Conservation (phyloP, 53 echinoderm and acorn worm species). For the Crossaster papposus region DNA sequence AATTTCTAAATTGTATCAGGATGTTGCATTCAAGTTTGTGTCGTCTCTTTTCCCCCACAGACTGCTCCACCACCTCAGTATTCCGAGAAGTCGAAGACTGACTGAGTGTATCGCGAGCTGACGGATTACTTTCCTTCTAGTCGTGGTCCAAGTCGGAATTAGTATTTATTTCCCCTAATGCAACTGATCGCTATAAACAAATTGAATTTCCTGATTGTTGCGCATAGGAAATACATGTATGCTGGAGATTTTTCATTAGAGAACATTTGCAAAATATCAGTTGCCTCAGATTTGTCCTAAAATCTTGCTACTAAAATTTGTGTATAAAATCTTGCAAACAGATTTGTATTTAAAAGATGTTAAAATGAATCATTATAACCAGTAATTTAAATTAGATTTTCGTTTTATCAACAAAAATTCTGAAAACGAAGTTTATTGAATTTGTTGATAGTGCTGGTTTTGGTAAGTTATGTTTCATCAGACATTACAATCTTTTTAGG, state of each 20-base stretch:
- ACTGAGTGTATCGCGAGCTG: not conserved
- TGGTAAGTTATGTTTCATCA: too few relatives aligned
- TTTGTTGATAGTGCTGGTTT: not conserved
- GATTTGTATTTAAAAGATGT: not conserved
- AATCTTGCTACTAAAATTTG: too few relatives aligned
- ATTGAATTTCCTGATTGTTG: too few relatives aligned
- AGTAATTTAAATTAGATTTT: not conserved
- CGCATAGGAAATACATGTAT: too few relatives aligned
- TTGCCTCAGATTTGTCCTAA: too few relatives aligned
- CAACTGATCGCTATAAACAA: too few relatives aligned
- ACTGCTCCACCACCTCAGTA: constrained; percentile 47
- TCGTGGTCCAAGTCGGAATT: not conserved
- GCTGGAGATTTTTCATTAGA: too few relatives aligned
- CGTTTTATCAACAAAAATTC: not conserved
- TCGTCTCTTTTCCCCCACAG: not conserved
- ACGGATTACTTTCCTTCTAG: not conserved
- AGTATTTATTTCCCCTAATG: too few relatives aligned
- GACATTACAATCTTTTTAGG: too few relatives aligned
- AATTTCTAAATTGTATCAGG: too few relatives aligned
- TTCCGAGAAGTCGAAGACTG: constrained; percentile 35
- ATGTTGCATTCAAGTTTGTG: not conserved
- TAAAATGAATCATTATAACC: not conserved
- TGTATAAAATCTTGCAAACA: not conserved
- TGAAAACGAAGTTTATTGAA: not conserved
- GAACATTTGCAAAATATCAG: too few relatives aligned